phyloP scores from a whole-genome alignment of 64 coral and sea anemone genomes.

The Anthopleura sola region DNA sequence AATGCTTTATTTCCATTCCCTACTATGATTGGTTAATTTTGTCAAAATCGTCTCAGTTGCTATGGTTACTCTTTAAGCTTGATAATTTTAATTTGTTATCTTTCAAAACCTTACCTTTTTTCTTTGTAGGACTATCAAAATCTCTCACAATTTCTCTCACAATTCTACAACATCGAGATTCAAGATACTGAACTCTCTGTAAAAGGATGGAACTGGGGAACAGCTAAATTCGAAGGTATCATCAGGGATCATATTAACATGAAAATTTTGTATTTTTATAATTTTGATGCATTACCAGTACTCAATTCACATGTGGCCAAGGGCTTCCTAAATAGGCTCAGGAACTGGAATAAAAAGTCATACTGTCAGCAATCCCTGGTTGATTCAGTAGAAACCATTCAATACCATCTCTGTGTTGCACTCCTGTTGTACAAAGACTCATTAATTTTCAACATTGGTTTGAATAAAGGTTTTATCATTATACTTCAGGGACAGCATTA shows the following conservation, averaged over 20 bases:
- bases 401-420: not conserved
- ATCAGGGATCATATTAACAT: not conserved
- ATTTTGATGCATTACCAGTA: too few relatives aligned
- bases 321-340: too few relatives aligned
- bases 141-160: constrained; percentile 74
- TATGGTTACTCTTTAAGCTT: not conserved
- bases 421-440: not conserved
- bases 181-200: constrained; percentile 91
- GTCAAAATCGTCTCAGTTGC: not conserved
- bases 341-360: too few relatives aligned
- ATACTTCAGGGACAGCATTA: constrained; percentile 65
- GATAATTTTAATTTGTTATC: not conserved
- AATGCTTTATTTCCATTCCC: too few relatives aligned
- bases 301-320: too few relatives aligned
- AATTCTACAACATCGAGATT: constrained; percentile 71
- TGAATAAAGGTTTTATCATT: not conserved
- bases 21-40: too few relatives aligned
- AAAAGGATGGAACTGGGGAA: constrained; percentile 99
- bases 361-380: too few relatives aligned
- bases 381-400: not conserved
- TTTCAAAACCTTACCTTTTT: not conserved
- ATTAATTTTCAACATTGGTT: not conserved
- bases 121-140: constrained; percentile 77
- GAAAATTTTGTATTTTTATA: too few relatives aligned
- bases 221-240: constrained; percentile 80